Conservation (phyloP, 1,140 invertebrate species). For the Drosophila nigromelanica region DNA sequence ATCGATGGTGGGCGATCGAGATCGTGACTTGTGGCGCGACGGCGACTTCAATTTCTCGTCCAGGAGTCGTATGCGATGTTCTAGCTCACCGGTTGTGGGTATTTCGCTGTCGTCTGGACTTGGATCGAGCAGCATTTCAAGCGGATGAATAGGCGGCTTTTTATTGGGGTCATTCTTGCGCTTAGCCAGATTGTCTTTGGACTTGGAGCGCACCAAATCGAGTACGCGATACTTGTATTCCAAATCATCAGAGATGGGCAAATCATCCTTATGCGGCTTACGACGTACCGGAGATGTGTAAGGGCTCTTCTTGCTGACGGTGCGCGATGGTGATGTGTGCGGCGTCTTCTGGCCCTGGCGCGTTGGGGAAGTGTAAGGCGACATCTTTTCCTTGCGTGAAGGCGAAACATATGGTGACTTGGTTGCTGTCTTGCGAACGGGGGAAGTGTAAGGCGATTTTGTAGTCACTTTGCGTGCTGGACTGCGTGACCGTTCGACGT, state of each 20-base stretch:
- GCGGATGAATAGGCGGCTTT: constrained; percentile 71
- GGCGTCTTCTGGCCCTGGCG: constrained; percentile 46
- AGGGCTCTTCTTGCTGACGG: constrained; percentile 35
- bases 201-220: constrained; percentile 73
- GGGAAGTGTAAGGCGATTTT: constrained; percentile 55
- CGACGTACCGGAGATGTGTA: constrained; percentile 60
- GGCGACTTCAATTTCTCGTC: constrained; percentile 68
- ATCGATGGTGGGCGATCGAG: constrained; percentile 70
- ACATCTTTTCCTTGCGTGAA: constrained; percentile 41
- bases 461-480: constrained; percentile 45
- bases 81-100: constrained; percentile 73
- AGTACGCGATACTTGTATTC: constrained; percentile 76
- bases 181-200: constrained; percentile 64
- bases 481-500: constrained; percentile 56
- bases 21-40: constrained; percentile 52
- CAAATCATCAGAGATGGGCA: constrained; percentile 66
- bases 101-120: constrained; percentile 72
- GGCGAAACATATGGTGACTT: constrained; percentile 67
- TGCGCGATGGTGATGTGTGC: constrained; percentile 57
- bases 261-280: constrained; percentile 51
- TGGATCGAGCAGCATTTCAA: constrained; percentile 76
- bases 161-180: constrained; percentile 64
- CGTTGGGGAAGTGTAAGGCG: constrained; percentile 58
- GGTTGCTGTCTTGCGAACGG: constrained; percentile 27
- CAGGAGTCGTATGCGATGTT: constrained; percentile 71